These are phyloP conservation scores for Hirtodrosophila confusa DNA, from an alignment of 2,888 invertebrate species.

Conservation along the genomic window DNA sequence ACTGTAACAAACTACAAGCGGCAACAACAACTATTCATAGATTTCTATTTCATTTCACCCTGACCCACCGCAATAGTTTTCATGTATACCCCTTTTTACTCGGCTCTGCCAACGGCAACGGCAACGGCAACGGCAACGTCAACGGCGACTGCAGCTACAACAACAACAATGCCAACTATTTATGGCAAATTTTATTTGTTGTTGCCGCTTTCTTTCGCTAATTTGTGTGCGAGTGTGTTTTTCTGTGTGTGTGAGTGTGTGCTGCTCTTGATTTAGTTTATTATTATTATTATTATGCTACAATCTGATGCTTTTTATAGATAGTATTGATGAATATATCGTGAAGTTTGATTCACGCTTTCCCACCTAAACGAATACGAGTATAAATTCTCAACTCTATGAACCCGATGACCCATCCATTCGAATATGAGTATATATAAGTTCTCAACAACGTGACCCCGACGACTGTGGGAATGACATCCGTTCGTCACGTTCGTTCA, in stretches of 20 bases:
- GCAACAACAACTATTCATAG: constrained; percentile 66
- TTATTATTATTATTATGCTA: constrained; percentile 32
- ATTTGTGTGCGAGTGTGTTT: constrained; percentile 14
- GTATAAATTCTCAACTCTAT: too few species aligned
- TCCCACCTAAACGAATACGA: too few species aligned
- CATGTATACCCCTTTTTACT: constrained; percentile 57
- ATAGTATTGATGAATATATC: constrained; percentile 10
- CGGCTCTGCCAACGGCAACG: constrained; percentile 6
- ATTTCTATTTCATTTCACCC: constrained; percentile 78
- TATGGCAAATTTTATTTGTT: constrained; percentile 64
- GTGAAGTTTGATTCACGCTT: neutral
- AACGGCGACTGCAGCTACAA: constrained; percentile 34
- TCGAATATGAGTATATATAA: too few species aligned
- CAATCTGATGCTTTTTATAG: constrained; percentile 14
- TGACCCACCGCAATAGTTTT: constrained; percentile 80
- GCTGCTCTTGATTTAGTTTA: constrained; percentile 49
- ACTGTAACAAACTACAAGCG: constrained; percentile 30
- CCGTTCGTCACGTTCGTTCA: too few species aligned
- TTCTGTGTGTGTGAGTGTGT: constrained; percentile 15
- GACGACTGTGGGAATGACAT: too few species aligned
- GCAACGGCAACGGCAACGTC: constrained; percentile 12
- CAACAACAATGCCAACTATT: constrained; percentile 63
- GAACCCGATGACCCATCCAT: too few species aligned
- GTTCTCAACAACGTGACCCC: too few species aligned
- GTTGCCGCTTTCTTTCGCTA: constrained; percentile 63